Evolutionary conservation across 2,797 vertebrate species (phyloP).

Genomic region (Sebastes nivosus): DNA sequence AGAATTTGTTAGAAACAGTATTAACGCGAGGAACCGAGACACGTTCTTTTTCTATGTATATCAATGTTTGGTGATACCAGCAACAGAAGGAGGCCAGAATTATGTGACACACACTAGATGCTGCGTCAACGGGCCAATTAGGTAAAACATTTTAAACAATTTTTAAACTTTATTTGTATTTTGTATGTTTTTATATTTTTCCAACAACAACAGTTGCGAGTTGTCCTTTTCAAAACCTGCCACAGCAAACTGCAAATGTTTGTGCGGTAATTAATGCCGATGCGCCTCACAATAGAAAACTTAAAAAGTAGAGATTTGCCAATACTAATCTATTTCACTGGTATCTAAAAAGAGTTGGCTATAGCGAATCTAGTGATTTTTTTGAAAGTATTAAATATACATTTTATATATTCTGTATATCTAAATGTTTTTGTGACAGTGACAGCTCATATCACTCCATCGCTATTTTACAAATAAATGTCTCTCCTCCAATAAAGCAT

Average conservation of each 20-base stretch:
- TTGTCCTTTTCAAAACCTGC: conserved; percentile 63
- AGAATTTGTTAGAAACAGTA: conserved; percentile 63
- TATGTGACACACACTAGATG: conserved; percentile 30
- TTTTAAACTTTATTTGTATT: conserved; percentile 81
- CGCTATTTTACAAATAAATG: conserved; percentile 41
- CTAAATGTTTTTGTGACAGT: conserved; percentile 71
- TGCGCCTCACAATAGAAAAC: conserved; percentile 43
- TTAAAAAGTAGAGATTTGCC: conserved; percentile 57
- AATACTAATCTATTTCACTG: conserved; percentile 59
- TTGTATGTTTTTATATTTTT: conserved; percentile 83
- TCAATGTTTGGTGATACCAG: conserved; percentile 71
- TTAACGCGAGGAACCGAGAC: conserved; percentile 53
- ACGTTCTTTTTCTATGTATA: conserved; percentile 65
- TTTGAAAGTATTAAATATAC: conserved; percentile 68
- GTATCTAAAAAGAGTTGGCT: conserved; percentile 52
- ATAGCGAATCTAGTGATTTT: conserved; percentile 52
- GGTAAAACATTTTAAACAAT: conserved; percentile 56
- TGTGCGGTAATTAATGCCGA: conserved; percentile 49
- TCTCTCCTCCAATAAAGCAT: conserved; percentile 27
- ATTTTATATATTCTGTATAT: conserved; percentile 78
- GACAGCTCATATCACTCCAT: conserved; percentile 58
- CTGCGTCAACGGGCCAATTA: conserved; percentile 63
- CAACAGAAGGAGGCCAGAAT: conserved; percentile 53
- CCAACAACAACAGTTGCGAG: conserved; percentile 51
- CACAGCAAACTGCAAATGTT: conserved; percentile 37